Evolutionary conservation across 2,113 vertebrate genomes (phyloP), one percentile per base, ranked within the genome.

Genomic region (Paradisaea rubra): DNA sequence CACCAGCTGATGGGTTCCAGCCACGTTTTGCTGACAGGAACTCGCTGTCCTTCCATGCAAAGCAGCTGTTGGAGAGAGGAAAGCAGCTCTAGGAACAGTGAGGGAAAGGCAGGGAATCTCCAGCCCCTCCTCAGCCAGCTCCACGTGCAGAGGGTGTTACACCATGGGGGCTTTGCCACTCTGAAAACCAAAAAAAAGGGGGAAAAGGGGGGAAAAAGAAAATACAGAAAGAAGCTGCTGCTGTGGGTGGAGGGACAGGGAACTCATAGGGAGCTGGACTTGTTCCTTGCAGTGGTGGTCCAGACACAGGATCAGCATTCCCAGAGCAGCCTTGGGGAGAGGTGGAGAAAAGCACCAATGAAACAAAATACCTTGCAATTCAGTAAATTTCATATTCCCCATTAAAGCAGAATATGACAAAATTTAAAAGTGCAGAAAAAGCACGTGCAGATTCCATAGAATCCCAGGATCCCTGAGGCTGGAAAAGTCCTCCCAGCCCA

Each of bases 131-230:
- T 47, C 53, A 54, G 44, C 17, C n/a, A 70, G 14, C 25, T n/a
- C 61, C 57, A 44, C 2, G 4, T 11, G 31, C 50, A 25, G 12
- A 3, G 44, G 49, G 14, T 41, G 30, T 6, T 27, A 19, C 19
- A 25, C 44, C 30, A 2, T 8, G 11, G 17, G 1, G 1, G 25
- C 8, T 64, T 17, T 72, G 41, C 30, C 52, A 49, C 61, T 39
- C 44, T 52, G n/a, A 45, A 69, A 70, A 22, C 9, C 13, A 33
- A 31, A 33, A 53, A 28, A 37, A 42, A 9, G 13, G 23, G 54
- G 5, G 2, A 5, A 8, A 70, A 11, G 4, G 0, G 3, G 25
- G 12, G 9, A 5, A 3, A 37, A 41, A 3, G 22, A 17, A 49
- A 35, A 35, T 42, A 21, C 0, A 12, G 16, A 30, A 41, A 66